Evolutionary conservation across 2,797 vertebrate genomes (phyloP).

Genomic region (Darevskia nairensis): DNA sequence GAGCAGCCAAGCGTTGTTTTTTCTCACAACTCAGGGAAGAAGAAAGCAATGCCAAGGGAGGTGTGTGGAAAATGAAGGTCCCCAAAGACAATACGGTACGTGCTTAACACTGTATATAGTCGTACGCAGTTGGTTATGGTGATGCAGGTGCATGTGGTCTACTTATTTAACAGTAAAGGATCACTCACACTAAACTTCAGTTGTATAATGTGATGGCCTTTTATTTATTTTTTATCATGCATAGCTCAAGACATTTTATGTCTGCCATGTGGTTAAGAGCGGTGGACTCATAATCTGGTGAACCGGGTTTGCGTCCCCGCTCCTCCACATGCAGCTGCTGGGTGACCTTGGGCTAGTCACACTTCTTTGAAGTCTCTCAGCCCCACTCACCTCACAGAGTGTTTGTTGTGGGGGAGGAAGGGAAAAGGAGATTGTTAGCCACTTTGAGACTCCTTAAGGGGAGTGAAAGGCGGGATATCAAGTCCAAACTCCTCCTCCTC

Average conservation of each 20-base stretch:
- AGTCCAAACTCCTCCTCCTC: too few species aligned
- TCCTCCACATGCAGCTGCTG: too few species aligned
- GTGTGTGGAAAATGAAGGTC: constrained; percentile 97
- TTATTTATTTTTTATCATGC: neutral
- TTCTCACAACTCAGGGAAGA: constrained; percentile 88
- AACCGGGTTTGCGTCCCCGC: fast-evolving
- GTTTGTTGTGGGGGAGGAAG: too few species aligned
- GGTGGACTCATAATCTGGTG: too few species aligned
- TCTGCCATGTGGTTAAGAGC: neutral
- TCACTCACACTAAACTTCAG: neutral
- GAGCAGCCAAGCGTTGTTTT: constrained; percentile 42
- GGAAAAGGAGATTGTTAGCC: too few species aligned
- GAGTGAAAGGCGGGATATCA: too few species aligned
- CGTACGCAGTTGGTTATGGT: neutral
- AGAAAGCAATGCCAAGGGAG: constrained; percentile 96
- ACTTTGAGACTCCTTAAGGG: too few species aligned
- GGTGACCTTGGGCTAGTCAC: too few species aligned
- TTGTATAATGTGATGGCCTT: neutral
- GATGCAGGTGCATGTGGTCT: neutral
- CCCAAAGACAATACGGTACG: constrained; percentile 93
- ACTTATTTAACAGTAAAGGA: neutral
- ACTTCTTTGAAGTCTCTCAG: too few species aligned
- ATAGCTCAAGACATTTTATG: neutral
- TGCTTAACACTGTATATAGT: neutral
- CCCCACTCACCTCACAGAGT: too few species aligned